phyloP scores from a whole-genome alignment of 2,797 vertebrate genomes.

The Diceros bicornis region DNA sequence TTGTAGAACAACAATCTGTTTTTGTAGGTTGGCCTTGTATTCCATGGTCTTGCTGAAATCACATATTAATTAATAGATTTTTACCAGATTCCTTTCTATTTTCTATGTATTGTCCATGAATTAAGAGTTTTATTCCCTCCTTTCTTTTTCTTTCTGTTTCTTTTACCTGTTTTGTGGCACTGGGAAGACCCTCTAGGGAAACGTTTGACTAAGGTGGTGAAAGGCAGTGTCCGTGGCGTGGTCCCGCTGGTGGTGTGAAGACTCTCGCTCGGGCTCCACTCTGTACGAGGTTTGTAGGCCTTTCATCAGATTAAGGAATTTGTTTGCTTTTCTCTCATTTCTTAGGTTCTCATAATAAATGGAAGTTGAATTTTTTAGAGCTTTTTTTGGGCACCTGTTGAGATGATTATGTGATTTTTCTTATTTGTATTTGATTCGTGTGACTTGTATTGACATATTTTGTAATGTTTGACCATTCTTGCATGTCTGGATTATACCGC shows the following conservation, averaged over 20 bases:
- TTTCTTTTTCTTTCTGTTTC: background rate
- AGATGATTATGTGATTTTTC: background rate
- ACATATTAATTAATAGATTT: background rate
- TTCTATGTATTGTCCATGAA: background rate
- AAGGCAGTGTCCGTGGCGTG: fast-evolving
- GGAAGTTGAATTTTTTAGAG: background rate
- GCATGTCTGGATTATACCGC: background rate
- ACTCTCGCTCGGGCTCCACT: background rate
- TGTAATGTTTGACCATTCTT: background rate
- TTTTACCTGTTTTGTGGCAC: background rate
- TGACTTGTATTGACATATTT: background rate
- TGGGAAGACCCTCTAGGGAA: background rate
- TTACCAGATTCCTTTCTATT: background rate
- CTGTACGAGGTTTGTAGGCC: background rate
- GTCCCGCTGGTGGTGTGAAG: background rate
- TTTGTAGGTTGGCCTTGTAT: background rate
- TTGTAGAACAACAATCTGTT: background rate
- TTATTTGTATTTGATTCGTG: background rate
- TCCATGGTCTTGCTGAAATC: background rate
- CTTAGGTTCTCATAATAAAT: background rate
- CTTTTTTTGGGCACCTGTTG: background rate
- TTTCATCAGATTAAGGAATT: background rate
- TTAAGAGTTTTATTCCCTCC: background rate
- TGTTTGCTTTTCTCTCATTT: background rate
- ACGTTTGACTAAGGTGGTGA: background rate